phyloP scores from a whole-genome alignment of 2,113 vertebrate genomes.

The Sorex fumeus region DNA sequence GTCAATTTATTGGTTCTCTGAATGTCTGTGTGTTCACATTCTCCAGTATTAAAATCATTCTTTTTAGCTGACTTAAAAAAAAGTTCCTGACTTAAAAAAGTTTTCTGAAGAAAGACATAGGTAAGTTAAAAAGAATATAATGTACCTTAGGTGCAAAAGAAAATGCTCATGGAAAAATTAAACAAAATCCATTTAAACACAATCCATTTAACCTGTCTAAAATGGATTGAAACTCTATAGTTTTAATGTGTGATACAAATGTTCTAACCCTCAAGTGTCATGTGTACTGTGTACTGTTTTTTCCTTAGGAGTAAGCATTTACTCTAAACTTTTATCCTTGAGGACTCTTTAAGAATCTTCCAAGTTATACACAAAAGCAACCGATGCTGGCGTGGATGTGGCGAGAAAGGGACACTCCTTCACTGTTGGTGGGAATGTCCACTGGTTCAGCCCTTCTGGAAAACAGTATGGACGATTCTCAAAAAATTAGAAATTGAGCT shows the following conservation, averaged over 20 bases:
- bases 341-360: constrained; percentile 19
- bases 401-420: no score
- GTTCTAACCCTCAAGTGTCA: neutral
- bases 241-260: neutral
- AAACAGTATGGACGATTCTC: no score
- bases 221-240: neutral
- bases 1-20: constrained; percentile 22
- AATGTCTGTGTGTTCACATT: constrained; percentile 40
- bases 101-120: constrained; percentile 54
- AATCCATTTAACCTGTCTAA: neutral
- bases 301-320: neutral
- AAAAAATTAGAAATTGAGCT: no score
- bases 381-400: no score
- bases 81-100: neutral
- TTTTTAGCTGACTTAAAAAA: no score
- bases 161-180: constrained; percentile 26
- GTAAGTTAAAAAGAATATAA: constrained; percentile 14
- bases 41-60: neutral
- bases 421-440: no score
- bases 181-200: constrained; percentile 56
- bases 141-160: constrained; percentile 16
- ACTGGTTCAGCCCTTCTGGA: no score
- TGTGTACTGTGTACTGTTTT: neutral
- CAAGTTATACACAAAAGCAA: neutral
- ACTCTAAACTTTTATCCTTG: constrained; percentile 19